Evolutionary conservation across 2,797 vertebrate genomes (phyloP).

Genomic region (Huso huso): DNA sequence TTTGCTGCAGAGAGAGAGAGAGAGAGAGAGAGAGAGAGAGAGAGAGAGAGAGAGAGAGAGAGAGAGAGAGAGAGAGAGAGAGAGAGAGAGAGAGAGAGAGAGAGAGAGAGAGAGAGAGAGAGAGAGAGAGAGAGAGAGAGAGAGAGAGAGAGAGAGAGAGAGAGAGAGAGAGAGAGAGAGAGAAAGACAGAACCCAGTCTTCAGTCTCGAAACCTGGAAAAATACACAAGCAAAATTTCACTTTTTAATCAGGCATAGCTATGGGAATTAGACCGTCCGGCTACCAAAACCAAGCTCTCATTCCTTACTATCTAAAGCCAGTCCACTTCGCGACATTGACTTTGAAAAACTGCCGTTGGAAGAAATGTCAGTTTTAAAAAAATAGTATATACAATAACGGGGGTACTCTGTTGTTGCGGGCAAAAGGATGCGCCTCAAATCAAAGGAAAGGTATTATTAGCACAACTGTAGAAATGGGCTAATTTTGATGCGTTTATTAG

Average conservation of each 20-base stretch:
- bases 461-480: conserved; percentile 32
- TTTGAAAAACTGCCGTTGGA: conserved; percentile 32
- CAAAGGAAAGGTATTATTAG: conserved; percentile 36
- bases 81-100: neutral
- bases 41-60: neutral
- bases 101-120: neutral
- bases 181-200: conserved; percentile 20
- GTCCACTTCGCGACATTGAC: conserved; percentile 41
- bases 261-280: conserved; percentile 47
- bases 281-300: conserved; percentile 33
- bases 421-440: conserved; percentile 40
- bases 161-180: neutral
- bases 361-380: conserved; percentile 30
- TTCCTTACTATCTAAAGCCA: conserved; percentile 30
- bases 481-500: conserved; percentile 25
- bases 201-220: conserved; percentile 29
- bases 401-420: conserved; percentile 27
- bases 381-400: conserved; percentile 15
- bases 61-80: neutral
- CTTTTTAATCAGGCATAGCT: conserved; percentile 41
- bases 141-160: neutral
- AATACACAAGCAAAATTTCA: conserved; percentile 37
- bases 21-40: neutral
- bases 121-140: neutral
- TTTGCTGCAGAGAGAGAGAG: conserved; percentile 35